A percentile compares a stretch with the other conserved stretches of the same genome.
Evolutionary conservation across 2,888 invertebrate species (phyloP).

Genomic region (Ectemnius cavifrons): DNA sequence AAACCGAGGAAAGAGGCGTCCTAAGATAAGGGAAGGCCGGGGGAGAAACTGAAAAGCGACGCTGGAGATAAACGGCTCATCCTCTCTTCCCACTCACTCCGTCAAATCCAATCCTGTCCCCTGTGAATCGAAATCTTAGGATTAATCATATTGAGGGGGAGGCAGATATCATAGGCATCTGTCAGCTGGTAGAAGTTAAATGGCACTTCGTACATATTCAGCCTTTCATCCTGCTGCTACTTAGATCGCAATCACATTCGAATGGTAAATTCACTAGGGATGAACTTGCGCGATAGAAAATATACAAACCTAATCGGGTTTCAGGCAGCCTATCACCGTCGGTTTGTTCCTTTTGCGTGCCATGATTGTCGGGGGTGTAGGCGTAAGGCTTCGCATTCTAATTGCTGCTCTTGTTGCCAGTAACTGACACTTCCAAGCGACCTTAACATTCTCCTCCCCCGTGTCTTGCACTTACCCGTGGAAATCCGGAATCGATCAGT

Average conservation of each 20-base stretch:
- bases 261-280: too few relatives aligned
- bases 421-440: constrained; percentile 41
- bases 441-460: constrained; percentile 24
- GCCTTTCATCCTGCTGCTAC: too few relatives aligned
- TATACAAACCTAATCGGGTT: constrained; percentile 50
- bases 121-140: constrained; percentile 65
- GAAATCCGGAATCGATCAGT: neutral
- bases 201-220: too few relatives aligned
- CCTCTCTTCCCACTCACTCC: constrained; percentile 66
- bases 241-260: too few relatives aligned
- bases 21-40: constrained; percentile 47
- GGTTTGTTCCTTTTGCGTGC: constrained; percentile 44
- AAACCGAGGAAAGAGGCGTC: constrained; percentile 46
- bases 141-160: constrained; percentile 71
- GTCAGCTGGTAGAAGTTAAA: constrained; percentile 4
- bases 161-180: constrained; percentile 6
- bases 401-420: constrained; percentile 48
- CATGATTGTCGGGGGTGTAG: constrained; percentile 47
- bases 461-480: neutral
- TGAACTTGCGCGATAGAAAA: too few relatives aligned
- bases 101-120: constrained; percentile 72
- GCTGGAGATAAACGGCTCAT: constrained; percentile 77
- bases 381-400: constrained; percentile 54
- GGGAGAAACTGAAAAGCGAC: constrained; percentile 75
- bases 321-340: constrained; percentile 45